Evolutionary conservation across 2,888 invertebrate species (phyloP).

Genomic region (Agonum fuliginosum): DNA sequence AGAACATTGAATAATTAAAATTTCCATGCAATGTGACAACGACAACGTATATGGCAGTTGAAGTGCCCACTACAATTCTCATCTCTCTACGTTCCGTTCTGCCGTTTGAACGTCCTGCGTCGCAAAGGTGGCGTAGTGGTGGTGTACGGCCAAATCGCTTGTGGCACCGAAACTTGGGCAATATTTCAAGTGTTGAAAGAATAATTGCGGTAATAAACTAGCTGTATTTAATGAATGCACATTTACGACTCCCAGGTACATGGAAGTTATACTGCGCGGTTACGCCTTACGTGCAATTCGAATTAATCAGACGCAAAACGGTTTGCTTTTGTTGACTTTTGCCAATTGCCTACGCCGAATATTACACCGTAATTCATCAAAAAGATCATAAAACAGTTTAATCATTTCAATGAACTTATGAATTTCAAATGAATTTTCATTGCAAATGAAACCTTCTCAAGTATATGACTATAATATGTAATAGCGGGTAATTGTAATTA

Average conservation of each 20-base stretch:
- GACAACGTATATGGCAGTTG: too few relatives aligned
- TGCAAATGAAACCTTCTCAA: too few relatives aligned
- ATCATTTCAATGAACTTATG: too few relatives aligned
- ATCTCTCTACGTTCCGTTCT: background rate
- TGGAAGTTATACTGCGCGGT: slow-evolving; percentile 55
- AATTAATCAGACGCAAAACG: slow-evolving; percentile 53
- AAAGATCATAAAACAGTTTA: background rate
- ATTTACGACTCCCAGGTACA: slow-evolving; percentile 58
- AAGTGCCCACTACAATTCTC: too few relatives aligned
- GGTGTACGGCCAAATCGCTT: slow-evolving; percentile 26
- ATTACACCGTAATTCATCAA: slow-evolving; percentile 3
- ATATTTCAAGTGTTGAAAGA: slow-evolving; percentile 59
- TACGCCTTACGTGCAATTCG: slow-evolving; percentile 52
- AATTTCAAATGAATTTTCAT: too few relatives aligned
- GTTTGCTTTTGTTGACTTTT: slow-evolving; percentile 32
- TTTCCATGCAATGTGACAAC: too few relatives aligned
- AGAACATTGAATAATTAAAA: too few relatives aligned
- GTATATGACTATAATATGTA: too few relatives aligned
- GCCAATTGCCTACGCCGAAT: background rate
- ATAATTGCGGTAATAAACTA: slow-evolving; percentile 59
- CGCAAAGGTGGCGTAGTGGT: background rate
- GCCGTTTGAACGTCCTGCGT: background rate
- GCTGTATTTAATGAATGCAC: slow-evolving; percentile 58
- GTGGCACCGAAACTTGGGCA: slow-evolving; percentile 54
- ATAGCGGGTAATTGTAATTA: too few relatives aligned